phyloP scores from a whole-genome alignment of 2,888 invertebrate species.

The Eupithecia abbreviata region DNA sequence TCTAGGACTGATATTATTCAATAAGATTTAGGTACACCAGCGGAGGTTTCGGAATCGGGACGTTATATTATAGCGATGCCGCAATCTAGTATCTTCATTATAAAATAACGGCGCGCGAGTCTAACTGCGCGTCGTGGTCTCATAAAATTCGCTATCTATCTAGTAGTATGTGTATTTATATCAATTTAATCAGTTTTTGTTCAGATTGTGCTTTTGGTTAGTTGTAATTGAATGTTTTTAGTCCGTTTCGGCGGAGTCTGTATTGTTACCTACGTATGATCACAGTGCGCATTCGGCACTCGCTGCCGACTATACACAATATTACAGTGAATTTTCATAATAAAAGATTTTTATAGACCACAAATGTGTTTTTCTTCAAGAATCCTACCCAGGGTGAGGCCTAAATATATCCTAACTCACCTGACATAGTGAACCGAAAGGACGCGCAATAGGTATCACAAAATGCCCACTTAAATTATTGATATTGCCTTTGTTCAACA shows the following conservation, averaged over 20 bases:
- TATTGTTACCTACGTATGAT: constrained; percentile 66
- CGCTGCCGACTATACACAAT: constrained; percentile 63
- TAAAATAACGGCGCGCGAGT: constrained; percentile 49
- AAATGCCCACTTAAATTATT: too few species aligned
- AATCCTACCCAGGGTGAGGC: background rate
- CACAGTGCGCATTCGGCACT: constrained; percentile 55
- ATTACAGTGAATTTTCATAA: constrained; percentile 79
- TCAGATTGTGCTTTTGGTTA: constrained; percentile 73
- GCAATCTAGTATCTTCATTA: constrained; percentile 42
- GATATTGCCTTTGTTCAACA: too few species aligned
- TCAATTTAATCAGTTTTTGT: constrained; percentile 71
- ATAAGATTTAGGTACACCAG: constrained; percentile 56
- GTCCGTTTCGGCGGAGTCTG: constrained; percentile 59
- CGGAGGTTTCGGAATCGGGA: constrained; percentile 54
- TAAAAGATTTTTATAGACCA: constrained; percentile 82
- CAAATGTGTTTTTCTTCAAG: constrained; percentile 25
- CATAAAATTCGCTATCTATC: constrained; percentile 50
- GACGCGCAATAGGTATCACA: too few species aligned
- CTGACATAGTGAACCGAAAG: too few species aligned
- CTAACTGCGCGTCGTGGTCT: constrained; percentile 56
- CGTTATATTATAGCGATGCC: constrained; percentile 48
- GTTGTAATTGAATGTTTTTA: constrained; percentile 65
- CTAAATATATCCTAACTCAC: too few species aligned
- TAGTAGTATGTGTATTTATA: constrained; percentile 65
- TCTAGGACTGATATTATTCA: constrained; percentile 61